A percentile compares a stretch with the other conserved stretches of the same genome.
These are phyloP conservation scores for Lasioglossum lativentre DNA, from an alignment of 2,888 invertebrate genomes.

Conservation along the genomic window DNA sequence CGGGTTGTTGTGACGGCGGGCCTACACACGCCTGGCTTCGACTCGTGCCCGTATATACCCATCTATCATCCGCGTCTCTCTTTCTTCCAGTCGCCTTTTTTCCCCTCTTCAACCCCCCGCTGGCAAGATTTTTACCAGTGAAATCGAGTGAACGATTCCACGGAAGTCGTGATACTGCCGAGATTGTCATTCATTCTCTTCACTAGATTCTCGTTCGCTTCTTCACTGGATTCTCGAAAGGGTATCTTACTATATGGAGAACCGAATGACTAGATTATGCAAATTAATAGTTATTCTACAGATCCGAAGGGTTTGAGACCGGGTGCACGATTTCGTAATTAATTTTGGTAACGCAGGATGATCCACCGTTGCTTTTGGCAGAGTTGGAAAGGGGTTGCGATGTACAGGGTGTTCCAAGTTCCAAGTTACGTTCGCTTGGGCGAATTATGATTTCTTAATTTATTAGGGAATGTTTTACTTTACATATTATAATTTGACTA, in stretches of 20 bases:
- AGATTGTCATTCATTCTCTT: background rate
- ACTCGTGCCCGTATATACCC: slow-evolving; percentile 68
- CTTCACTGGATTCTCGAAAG: too few species aligned
- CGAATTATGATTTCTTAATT: background rate
- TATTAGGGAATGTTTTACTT: background rate
- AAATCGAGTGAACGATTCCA: slow-evolving; percentile 15
- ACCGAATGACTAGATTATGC: background rate
- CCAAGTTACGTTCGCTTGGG: too few species aligned
- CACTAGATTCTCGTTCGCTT: background rate
- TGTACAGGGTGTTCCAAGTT: background rate
- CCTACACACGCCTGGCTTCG: slow-evolving; percentile 75
- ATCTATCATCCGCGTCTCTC: slow-evolving; percentile 76
- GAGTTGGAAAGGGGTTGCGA: background rate
- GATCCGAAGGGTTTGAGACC: background rate
- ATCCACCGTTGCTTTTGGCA: background rate
- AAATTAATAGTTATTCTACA: background rate
- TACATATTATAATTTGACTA: too few species aligned
- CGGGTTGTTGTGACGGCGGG: slow-evolving; percentile 82
- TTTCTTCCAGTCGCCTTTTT: slow-evolving; percentile 44
- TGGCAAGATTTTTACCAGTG: slow-evolving; percentile 21
- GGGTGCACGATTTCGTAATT: background rate
- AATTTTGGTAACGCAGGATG: background rate
- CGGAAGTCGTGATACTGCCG: background rate
- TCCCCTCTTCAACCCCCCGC: background rate
- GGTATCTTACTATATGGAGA: background rate